Evolutionary conservation across 2,113 vertebrate species (phyloP).

Genomic region (Brachyistius frenatus): DNA sequence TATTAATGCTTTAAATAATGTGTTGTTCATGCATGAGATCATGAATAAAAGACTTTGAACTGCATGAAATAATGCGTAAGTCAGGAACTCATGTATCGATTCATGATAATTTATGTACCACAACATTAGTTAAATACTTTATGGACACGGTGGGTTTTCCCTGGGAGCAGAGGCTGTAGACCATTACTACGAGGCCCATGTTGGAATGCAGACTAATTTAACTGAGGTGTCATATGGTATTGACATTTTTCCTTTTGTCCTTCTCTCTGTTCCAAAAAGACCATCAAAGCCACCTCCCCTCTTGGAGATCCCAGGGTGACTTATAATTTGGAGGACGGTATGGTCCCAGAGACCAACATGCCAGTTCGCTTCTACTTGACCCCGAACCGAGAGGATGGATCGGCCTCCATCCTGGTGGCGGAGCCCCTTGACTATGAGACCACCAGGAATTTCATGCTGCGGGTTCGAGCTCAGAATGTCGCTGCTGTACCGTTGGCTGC

Average conservation of each 20-base stretch:
- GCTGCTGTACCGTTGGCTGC: constrained; percentile 89
- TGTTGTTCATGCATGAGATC: too few relatives aligned
- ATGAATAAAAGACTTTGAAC: too few relatives aligned
- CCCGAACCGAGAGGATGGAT: constrained; percentile 90
- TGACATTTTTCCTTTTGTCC: neutral
- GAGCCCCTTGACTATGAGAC: constrained; percentile 91
- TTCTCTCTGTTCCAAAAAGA: constrained; percentile 76
- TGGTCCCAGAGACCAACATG: constrained; percentile 92
- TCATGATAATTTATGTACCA: too few relatives aligned
- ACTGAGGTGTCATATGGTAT: neutral
- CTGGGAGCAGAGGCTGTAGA: neutral
- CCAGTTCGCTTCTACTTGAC: constrained; percentile 91
- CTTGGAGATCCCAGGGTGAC: constrained; percentile 91
- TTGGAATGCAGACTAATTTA: neutral
- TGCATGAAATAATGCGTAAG: too few relatives aligned
- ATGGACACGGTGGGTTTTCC: neutral
- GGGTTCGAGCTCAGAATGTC: constrained; percentile 90
- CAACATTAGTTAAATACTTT: neutral
- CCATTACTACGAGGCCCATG: neutral
- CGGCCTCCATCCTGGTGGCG: constrained; percentile 90
- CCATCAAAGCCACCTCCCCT: constrained; percentile 89
- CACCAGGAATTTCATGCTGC: constrained; percentile 87
- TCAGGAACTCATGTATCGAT: too few relatives aligned
- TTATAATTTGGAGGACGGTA: constrained; percentile 90
- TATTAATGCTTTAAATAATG: too few relatives aligned